Evolutionary conservation across 64 coral and sea anemone species (phyloP).

Genomic region (Actinia tenebrosa): DNA sequence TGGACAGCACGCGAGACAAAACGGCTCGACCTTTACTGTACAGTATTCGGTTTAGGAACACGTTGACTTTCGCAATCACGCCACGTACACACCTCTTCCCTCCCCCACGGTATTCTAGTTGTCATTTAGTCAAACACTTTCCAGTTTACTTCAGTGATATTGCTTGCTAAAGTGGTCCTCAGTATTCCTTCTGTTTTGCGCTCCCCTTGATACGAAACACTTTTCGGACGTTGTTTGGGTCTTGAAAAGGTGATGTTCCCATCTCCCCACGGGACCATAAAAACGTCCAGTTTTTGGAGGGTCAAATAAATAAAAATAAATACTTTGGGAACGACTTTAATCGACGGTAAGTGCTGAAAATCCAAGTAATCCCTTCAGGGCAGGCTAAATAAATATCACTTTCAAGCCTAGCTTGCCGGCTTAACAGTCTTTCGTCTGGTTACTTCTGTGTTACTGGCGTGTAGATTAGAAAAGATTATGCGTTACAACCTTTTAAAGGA

Average conservation of each 20-base stretch:
- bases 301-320: neutral
- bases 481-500: neutral
- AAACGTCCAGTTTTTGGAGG: neutral
- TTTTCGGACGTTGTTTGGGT: no score
- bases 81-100: no score
- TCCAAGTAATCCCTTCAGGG: conserved; percentile 1
- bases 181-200: no score
- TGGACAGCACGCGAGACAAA: neutral
- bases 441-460: neutral
- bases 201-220: no score
- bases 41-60: no score
- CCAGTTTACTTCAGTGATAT: no score
- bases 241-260: no score
- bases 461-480: neutral
- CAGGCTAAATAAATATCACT: neutral
- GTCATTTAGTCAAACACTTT: no score
- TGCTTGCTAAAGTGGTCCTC: no score
- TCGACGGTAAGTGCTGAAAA: neutral
- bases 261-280: neutral
- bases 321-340: neutral
- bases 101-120: no score
- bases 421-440: neutral
- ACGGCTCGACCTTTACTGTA: no score
- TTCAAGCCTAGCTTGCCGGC: neutral
- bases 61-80: no score